phyloP scores from a whole-genome alignment of 2,797 vertebrate genomes.

The Sebastes elongatus region DNA sequence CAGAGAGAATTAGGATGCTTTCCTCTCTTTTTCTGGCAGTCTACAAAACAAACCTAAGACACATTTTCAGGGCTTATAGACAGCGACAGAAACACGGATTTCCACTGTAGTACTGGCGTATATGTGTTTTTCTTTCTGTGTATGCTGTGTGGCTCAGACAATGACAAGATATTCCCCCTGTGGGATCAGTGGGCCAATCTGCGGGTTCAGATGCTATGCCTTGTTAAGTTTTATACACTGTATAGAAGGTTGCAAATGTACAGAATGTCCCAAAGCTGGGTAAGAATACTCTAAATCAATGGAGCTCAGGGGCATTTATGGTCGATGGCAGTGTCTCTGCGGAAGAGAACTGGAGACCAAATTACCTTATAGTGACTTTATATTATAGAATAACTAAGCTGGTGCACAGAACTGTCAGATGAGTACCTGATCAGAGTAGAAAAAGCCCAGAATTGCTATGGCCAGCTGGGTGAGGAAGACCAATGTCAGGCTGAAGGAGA shows the following conservation, averaged over 20 bases:
- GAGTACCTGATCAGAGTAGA: conserved; percentile 84
- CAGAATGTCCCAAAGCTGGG: conserved; percentile 5
- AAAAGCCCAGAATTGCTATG: conserved; percentile 82
- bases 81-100: not conserved
- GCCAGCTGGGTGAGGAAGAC: conserved; percentile 83
- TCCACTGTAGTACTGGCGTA: not conserved
- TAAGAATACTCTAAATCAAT: conserved; percentile 24
- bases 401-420: not conserved
- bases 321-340: not conserved
- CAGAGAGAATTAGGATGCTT: not conserved
- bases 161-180: conserved; percentile 1
- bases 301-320: not conserved
- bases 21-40: not conserved
- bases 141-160: not conserved
- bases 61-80: not conserved
- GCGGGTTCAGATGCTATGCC: conserved; percentile 5
- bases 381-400: not conserved
- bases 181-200: conserved; percentile 5
- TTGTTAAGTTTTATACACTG: conserved; percentile 28
- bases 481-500: conserved; percentile 82
- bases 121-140: not conserved
- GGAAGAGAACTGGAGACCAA: conserved; percentile 5
- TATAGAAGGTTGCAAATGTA: conserved; percentile 18
- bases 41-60: not conserved
- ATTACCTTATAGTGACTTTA: conserved; percentile 8